Percentiles rank a stretch among this genome's conserved stretches.
Evolutionary conservation across 2,797 vertebrate genomes (phyloP).

Genomic region (Gallinago nigripennis): DNA sequence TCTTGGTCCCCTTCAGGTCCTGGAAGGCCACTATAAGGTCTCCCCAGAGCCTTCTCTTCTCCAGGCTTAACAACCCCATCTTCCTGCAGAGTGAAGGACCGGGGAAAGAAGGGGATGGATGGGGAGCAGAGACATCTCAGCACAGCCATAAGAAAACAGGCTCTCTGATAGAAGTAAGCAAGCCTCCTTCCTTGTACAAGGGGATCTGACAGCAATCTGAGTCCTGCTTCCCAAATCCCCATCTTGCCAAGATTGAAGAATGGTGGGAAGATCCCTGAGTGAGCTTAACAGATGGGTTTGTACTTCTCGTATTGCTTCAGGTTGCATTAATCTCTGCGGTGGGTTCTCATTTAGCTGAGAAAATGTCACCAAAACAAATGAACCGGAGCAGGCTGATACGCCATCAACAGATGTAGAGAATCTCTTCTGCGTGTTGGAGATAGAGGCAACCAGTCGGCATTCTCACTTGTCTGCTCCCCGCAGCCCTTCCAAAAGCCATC

Average conservation of each 20-base stretch:
- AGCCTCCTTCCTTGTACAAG: background rate
- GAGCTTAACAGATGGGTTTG: slow-evolving; percentile 44
- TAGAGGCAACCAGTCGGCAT: background rate
- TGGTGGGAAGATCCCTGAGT: background rate
- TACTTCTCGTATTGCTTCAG: background rate
- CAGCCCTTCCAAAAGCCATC: background rate
- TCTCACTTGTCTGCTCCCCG: background rate
- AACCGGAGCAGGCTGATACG: background rate
- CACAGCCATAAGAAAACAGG: background rate
- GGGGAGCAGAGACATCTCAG: background rate
- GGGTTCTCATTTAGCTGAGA: slow-evolving; percentile 38
- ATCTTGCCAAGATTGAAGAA: slow-evolving; percentile 6
- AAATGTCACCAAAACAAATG: slow-evolving; percentile 49
- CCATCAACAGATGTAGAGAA: background rate
- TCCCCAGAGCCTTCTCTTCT: background rate
- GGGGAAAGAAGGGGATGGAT: background rate
- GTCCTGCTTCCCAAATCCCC: background rate
- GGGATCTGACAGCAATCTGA: background rate
- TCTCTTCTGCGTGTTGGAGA: background rate
- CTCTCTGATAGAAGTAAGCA: background rate
- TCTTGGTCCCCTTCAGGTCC: background rate
- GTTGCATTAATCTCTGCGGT: slow-evolving; percentile 2
- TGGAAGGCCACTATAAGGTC: background rate
- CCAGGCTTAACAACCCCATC: background rate
- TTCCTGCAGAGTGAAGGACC: background rate